Percentiles rank a stretch among this genome's conserved stretches.
Conservation (phyloP, 2,888 invertebrate species). For the Drosophila infuscata region DNA sequence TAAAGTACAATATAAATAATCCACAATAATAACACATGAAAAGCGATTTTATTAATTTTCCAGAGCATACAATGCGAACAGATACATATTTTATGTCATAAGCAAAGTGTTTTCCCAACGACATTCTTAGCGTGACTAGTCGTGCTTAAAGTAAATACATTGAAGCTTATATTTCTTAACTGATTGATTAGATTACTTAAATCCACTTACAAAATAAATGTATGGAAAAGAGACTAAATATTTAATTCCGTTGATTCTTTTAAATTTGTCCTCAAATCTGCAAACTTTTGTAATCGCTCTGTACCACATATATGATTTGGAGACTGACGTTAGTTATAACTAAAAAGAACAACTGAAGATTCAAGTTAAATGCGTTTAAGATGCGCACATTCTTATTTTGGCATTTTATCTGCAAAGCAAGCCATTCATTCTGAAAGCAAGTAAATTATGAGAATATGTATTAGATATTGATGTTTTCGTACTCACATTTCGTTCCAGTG, state of each 20-base stretch:
- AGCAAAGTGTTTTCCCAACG: neutral
- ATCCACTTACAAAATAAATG: neutral
- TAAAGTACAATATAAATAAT: too few species aligned
- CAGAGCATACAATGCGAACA: too few species aligned
- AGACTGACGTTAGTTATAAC: slow-evolving; percentile 1
- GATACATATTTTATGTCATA: neutral
- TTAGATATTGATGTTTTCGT: neutral
- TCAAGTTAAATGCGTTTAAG: slow-evolving; percentile 28
- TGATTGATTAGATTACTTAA: neutral
- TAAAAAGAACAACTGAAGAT: slow-evolving; percentile 4
- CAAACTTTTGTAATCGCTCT: slow-evolving; percentile 16
- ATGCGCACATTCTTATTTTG: slow-evolving; percentile 20
- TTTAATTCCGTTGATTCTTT: neutral
- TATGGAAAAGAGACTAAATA: neutral
- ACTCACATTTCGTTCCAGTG: slow-evolving; percentile 37
- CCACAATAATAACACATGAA: neutral
- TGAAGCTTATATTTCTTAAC: neutral
- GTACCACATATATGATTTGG: slow-evolving; percentile 32
- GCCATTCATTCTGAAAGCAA: slow-evolving; percentile 36
- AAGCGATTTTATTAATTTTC: neutral
- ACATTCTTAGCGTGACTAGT: neutral
- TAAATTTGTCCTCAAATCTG: neutral
- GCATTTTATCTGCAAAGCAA: slow-evolving; percentile 32
- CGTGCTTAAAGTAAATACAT: neutral
- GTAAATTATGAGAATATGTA: neutral